A percentile compares a stretch with the other conserved stretches of the same genome.
phyloP scores from a whole-genome alignment of 92 coral and sea anemone genomes.

The Porites divaricata region DNA sequence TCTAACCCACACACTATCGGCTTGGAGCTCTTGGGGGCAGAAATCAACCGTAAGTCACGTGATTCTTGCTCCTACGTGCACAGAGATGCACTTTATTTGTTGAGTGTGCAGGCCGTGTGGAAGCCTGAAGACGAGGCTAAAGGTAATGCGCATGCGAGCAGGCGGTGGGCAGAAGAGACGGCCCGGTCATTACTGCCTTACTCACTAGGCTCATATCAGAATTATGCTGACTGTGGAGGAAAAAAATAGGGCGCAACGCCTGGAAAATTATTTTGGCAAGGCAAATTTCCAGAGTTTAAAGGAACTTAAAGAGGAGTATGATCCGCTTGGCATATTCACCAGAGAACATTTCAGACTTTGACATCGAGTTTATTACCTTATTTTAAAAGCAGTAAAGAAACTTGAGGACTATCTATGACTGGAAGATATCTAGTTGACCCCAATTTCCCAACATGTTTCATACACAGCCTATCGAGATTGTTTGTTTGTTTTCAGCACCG shows the following conservation, averaged over 20 bases:
- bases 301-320: constrained; percentile 17
- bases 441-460: no score
- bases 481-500: no score
- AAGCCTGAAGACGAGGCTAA: constrained; percentile 38
- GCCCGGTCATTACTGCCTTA: constrained; percentile 37
- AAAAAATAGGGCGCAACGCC: background rate
- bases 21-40: constrained; percentile 42
- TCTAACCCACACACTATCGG: constrained; percentile 26
- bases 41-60: constrained; percentile 31
- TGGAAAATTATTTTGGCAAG: constrained; percentile 31
- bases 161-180: constrained; percentile 28
- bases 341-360: constrained; percentile 27
- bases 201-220: constrained; percentile 42
- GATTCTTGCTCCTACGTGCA: constrained; percentile 43
- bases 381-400: background rate
- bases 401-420: no score
- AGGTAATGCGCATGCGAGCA: constrained; percentile 23
- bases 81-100: constrained; percentile 38
- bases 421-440: no score
- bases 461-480: no score
- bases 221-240: constrained; percentile 47
- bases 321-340: constrained; percentile 28
- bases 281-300: constrained; percentile 3
- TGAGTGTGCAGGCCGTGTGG: constrained; percentile 37
- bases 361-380: background rate